Base-by-base conservation (phyloP, 2,888 invertebrate species). In the Thera britannica region DNA sequence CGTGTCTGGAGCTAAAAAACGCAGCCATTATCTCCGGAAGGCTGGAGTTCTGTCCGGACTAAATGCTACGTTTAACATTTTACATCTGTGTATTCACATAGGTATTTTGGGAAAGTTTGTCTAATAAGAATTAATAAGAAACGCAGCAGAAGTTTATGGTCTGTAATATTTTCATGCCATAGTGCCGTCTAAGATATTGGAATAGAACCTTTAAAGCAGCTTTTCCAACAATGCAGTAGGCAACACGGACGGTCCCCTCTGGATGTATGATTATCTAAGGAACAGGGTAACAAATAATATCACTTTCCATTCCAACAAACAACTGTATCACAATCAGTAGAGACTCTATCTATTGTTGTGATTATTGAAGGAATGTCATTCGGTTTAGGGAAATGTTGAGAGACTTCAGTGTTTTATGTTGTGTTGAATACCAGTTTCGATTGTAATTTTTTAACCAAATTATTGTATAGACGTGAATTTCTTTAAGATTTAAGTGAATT, bases 161-260 rank as follows among this genome's bases (percentile, higher is more conserved):
- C 91, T 92, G 92, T 92, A 92, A 92, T 89, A 83, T 85, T 91
- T 87, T 90, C 93, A 93, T 93, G 93, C 93, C 93, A 93, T 92
- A 89, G 93, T 93, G 93, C 94, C 93, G 84, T 93, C 94, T 93
- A 93, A 92, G 89, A 92, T 92, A 93, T 92, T 87, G 87, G 90
- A 92, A 90, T 85, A 89, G 87, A 93, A 94, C 93, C 93, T 92
- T 90, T 92, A 87, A 90, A 94, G 93, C 90, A 93, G 93, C 92
- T 89, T 90, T 88, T 94, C 94, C 90, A 94, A 94, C 92, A 90
- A 94, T 90, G 92, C 83, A 91, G 92, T 83, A 94, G 92, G 85
- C 94, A 93, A 94, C 94, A 92, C 89, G 94, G 89, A 88, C 89
- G 92, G 88, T 90, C 90, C 87, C 88, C 90, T 85, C 90, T 88